phyloP scores from a whole-genome alignment of 2,113 vertebrate genomes.

The Mus spicilegus region DNA sequence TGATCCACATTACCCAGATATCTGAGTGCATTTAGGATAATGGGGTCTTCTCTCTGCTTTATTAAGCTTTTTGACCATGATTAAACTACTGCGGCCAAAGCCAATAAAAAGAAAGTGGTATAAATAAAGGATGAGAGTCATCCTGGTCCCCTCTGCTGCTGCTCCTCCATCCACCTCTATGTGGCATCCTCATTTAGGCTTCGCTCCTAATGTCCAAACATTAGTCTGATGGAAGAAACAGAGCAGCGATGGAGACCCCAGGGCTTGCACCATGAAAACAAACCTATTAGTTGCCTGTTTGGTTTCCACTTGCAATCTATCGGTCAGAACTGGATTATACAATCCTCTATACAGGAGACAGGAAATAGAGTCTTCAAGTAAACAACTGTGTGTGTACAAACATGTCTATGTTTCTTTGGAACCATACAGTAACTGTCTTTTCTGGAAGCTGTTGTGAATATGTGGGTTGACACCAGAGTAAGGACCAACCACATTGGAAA shows the following conservation, averaged over 20 bases:
- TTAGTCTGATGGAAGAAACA: neutral
- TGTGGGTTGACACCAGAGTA: neutral
- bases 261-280: neutral
- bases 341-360: neutral
- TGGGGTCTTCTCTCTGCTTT: conserved; percentile 24
- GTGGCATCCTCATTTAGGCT: neutral
- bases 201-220: no score
- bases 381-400: neutral
- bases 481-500: neutral
- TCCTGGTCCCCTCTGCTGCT: neutral
- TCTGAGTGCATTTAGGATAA: neutral
- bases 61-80: neutral
- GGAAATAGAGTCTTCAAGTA: neutral
- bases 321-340: neutral
- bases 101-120: neutral
- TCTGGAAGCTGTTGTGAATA: neutral
- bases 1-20: neutral
- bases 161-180: neutral
- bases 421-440: neutral
- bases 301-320: neutral
- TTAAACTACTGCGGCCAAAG: neutral
- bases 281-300: neutral
- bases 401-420: neutral
- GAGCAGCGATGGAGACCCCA: neutral
- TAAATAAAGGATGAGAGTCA: neutral